phyloP scores from a whole-genome alignment of 2,797 vertebrate species.

The Antennarius maculatus region DNA sequence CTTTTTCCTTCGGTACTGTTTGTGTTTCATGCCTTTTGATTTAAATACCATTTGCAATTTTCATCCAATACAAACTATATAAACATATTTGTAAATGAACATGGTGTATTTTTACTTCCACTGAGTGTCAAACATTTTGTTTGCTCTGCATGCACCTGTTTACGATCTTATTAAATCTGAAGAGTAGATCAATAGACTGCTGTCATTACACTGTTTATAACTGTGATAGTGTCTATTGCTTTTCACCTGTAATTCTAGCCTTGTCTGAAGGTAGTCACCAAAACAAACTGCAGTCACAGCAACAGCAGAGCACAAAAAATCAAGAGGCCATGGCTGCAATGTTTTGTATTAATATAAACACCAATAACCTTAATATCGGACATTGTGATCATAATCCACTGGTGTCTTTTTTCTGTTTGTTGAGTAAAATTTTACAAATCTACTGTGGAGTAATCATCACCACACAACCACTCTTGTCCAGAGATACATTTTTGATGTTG shows the following conservation, averaged over 20 bases:
- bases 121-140: too few species aligned
- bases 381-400: background rate
- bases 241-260: slow-evolving; percentile 2
- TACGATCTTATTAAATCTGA: background rate
- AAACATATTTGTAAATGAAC: too few species aligned
- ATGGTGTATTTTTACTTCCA: too few species aligned
- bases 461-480: background rate
- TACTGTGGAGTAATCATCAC: background rate
- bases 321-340: background rate
- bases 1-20: too few species aligned
- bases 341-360: slow-evolving; percentile 9
- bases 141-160: background rate
- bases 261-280: background rate
- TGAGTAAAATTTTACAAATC: background rate
- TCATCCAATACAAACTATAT: too few species aligned
- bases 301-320: background rate
- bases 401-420: background rate
- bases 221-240: slow-evolving; percentile 11
- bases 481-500: slow-evolving; percentile 15
- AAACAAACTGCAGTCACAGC: slow-evolving; percentile 24
- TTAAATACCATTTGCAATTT: too few species aligned
- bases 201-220: slow-evolving; percentile 5
- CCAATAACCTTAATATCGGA: slow-evolving; percentile 7
- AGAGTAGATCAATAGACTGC: background rate
- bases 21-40: too few species aligned